Base-by-base conservation (phyloP, 1,140 invertebrate species). In the Cydia strobilella region DNA sequence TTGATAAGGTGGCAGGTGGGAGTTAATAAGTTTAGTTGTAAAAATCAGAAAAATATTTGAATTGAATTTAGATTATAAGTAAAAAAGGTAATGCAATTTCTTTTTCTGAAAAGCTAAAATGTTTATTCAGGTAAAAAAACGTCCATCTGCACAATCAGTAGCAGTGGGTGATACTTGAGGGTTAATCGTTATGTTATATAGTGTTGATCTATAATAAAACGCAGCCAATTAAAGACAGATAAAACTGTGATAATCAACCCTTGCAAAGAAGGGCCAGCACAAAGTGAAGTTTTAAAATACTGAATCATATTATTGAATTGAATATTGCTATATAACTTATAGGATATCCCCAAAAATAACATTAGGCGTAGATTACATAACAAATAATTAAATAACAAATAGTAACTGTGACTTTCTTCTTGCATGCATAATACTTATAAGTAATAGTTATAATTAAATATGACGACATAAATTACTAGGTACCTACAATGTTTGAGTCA, bases 401-500 rank as follows among this genome's bases (percentile, higher is more conserved):
- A 66, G 63, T 66, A 69, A 39, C 65, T 42, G 65, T 69, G 65
- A 69, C 65, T 69, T 23, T 69, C 65, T 69, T 69, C 27, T 42
- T 69, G 31, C 31, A 69, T 66, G 63, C 35, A 66, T 66, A 66
- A 66, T 66, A 66, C 63, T 66, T 66, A 66, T 18, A 13, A n/a
- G 48, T 51, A 51, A 51, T 23, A 69, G n/a, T 69, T 39, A 39
- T 69, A 69, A 69, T 69, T 69, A 69, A 69, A 39, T 42, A 69
- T 31, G 63, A 31, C 27, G 25, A 66, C 63, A 66, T 66, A 69
- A 69, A 12, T 69, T 69, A 69, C 65, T 69, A 69, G 65, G n/a
- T 69, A 69, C 65, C 65, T 69, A 69, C n/a, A 35, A n/a, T 42
- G 65, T 69, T 35, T 69, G 65, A 69, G 65, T 69, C 31, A 69